Evolutionary conservation across 2,888 invertebrate species (phyloP).

Genomic region (Trimorus sp.): DNA sequence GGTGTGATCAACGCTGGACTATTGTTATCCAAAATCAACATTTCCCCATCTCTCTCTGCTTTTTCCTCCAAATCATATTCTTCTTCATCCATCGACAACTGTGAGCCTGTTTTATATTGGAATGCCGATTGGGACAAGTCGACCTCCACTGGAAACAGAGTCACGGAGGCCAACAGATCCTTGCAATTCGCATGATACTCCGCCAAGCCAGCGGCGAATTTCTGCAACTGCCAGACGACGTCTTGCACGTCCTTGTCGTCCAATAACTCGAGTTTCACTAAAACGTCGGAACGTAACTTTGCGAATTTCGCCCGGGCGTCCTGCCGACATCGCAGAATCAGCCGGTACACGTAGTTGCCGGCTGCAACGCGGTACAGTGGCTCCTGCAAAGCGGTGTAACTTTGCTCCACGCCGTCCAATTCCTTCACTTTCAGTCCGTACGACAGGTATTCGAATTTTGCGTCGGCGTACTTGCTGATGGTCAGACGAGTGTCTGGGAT

Average conservation of each 20-base stretch:
- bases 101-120: constrained; percentile 88
- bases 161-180: constrained; percentile 88
- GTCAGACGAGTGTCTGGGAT: constrained; percentile 99
- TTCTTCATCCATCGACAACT: constrained; percentile 72
- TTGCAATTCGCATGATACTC: constrained; percentile 89
- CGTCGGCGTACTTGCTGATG: constrained; percentile 98
- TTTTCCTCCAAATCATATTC: constrained; percentile 70
- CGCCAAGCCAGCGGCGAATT: constrained; percentile 92
- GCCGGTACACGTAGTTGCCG: constrained; percentile 99
- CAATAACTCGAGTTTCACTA: constrained; percentile 97
- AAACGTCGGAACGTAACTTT: constrained; percentile 92
- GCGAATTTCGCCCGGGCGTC: constrained; percentile 94
- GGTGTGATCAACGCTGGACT: constrained; percentile 65
- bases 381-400: constrained; percentile 95
- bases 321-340: constrained; percentile 97
- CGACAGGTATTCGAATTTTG: constrained; percentile 99
- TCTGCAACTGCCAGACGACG: constrained; percentile 91
- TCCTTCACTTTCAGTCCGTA: constrained; percentile 99
- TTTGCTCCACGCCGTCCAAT: constrained; percentile 99
- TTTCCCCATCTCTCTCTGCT: constrained; percentile 65
- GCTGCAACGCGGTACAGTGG: constrained; percentile 99
- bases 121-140: constrained; percentile 96
- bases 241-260: constrained; percentile 99
- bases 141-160: constrained; percentile 97
- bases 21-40: constrained; percentile 69